Evolutionary conservation across 2,888 invertebrate genomes (phyloP).

Genomic region (Thecocarcelia acutangulata): DNA sequence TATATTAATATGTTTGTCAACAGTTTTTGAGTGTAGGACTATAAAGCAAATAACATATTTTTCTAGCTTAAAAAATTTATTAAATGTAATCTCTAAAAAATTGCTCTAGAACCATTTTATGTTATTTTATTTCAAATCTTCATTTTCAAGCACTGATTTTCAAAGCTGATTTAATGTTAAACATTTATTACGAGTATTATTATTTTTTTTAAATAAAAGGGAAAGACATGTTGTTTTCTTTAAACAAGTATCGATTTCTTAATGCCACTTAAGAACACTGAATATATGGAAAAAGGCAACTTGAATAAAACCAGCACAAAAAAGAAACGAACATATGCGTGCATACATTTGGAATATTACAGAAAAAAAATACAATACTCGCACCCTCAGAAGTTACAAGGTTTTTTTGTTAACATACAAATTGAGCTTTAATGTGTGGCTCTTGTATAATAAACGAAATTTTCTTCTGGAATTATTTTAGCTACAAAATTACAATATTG

Average conservation of each 20-base stretch:
- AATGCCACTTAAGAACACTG: slow-evolving; percentile 48
- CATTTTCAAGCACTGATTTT: background rate
- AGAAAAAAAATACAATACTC: slow-evolving; percentile 24
- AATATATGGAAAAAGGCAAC: background rate
- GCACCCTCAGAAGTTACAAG: background rate
- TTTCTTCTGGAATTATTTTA: slow-evolving; percentile 13
- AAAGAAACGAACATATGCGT: slow-evolving; percentile 33
- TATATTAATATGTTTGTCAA: no score
- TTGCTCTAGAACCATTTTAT: background rate
- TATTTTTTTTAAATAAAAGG: slow-evolving; percentile 4
- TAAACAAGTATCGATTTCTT: slow-evolving; percentile 62
- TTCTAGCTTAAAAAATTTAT: background rate
- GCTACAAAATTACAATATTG: background rate
- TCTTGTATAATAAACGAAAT: slow-evolving; percentile 39
- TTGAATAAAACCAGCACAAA: background rate
- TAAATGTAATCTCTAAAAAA: background rate
- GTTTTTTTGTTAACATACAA: slow-evolving; percentile 14
- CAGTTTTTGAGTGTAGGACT: no score
- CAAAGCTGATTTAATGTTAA: slow-evolving; percentile 70
- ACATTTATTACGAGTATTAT: slow-evolving; percentile 65
- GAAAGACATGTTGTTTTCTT: slow-evolving; percentile 28
- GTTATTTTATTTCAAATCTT: background rate
- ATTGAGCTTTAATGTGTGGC: slow-evolving; percentile 40
- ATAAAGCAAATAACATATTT: no score
- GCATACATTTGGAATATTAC: slow-evolving; percentile 18